phyloP scores from a whole-genome alignment of 1,140 invertebrate species.

The Drosophila leontia region DNA sequence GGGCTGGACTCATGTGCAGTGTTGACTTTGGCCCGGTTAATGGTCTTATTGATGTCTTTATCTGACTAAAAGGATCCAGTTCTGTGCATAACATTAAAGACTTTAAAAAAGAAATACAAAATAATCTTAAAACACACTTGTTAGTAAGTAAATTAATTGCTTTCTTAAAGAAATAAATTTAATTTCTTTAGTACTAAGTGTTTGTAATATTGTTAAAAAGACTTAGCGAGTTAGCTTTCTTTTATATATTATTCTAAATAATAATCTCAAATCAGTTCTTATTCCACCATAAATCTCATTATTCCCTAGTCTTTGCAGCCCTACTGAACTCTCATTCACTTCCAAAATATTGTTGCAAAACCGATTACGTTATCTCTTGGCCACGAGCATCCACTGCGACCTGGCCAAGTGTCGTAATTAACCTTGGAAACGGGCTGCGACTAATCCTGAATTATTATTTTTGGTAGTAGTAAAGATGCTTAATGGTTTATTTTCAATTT shows the following conservation, averaged over 20 bases:
- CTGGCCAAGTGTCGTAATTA: constrained; percentile 83
- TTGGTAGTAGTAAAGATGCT: constrained; percentile 56
- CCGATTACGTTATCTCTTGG: constrained; percentile 71
- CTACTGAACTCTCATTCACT: constrained; percentile 1
- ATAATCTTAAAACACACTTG: background rate
- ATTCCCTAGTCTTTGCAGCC: background rate
- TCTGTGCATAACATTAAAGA: background rate
- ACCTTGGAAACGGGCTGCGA: constrained; percentile 72
- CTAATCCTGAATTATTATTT: constrained; percentile 82
- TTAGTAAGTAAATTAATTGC: background rate
- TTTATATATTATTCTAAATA: background rate
- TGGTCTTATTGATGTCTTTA: constrained; percentile 6
- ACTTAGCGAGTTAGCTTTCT: no score
- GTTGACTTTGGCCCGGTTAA: background rate
- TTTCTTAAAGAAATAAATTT: background rate
- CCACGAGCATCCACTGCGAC: constrained; percentile 64
- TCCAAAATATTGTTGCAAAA: constrained; percentile 32
- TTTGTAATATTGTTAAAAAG: no score
- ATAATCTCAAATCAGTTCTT: no score
- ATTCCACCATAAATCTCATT: background rate
- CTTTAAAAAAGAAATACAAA: background rate
- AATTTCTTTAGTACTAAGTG: background rate
- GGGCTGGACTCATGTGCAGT: background rate
- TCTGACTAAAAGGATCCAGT: constrained; percentile 2
- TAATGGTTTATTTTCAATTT: constrained; percentile 84